Base-by-base conservation (phyloP, 2,888 invertebrate genomes). In the Ernsta delagoae region DNA sequence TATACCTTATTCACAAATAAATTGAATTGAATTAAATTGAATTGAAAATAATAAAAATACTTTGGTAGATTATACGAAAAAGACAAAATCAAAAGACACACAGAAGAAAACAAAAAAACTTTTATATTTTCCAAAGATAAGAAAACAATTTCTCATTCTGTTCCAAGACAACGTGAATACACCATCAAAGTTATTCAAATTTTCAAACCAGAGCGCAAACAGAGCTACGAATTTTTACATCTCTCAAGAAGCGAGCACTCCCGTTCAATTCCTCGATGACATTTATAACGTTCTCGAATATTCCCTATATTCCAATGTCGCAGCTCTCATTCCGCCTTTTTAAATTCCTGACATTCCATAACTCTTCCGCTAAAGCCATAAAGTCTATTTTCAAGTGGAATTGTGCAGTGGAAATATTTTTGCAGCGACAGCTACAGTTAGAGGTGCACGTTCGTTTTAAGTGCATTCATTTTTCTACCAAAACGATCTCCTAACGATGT, bases 401-500 rank as follows among this genome's bases (percentile, higher is more conserved):
- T 62, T 69, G 62, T 59, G 50, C 63, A 41, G 61, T 36, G 60
- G 63, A 59, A 63, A 69, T 69, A 69, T 63, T 69, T 60, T 45
- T 61, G 57, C 65, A 54, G 61, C 70, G 72, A 71, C 72, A 70
- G 71, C 69, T 68, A 71, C 72, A 71, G 72, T 73, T 70, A 67
- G 73, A 73, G 72, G 65, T 73, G 72, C 72, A 74, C 75, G 73
- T 70, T 73, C 73, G 68, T 71, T 75, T 74, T 73, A 73, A 74
- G 74, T 76, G 73, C 75, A 73, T 74, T 74, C 74, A 73, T 73
- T 75, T 75, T 73, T 73, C 72, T 72, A 70, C 73, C 72, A 71
- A 74, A 67, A 73, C 65, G 70, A 67, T 67, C 71, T 73, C 70
- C 74, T 72, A 70, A 74, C 74, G 74, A 76, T 72, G 71, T 70